phyloP scores from a whole-genome alignment of 2,888 invertebrate species.

The Mayetiola destructor region DNA sequence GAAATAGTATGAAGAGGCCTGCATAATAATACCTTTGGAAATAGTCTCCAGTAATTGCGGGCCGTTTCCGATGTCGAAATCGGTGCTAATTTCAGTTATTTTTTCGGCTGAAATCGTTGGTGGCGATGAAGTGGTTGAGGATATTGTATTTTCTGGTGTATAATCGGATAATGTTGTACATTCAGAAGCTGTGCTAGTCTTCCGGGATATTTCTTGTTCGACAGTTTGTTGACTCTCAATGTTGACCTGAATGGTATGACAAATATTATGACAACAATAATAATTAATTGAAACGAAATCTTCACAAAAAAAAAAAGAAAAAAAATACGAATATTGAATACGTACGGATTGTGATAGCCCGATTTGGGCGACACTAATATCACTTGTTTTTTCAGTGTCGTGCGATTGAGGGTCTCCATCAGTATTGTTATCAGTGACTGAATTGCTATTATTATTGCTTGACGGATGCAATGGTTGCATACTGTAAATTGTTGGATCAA shows the following conservation, averaged over 20 bases:
- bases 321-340: too few relatives aligned
- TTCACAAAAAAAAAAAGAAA: too few relatives aligned
- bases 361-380: too few relatives aligned
- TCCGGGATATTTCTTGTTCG: slow-evolving; percentile 34
- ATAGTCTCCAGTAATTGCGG: too few relatives aligned
- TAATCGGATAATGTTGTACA: slow-evolving; percentile 37
- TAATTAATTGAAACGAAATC: neutral
- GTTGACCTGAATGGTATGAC: neutral
- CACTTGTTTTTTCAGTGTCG: too few relatives aligned
- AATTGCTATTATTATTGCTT: slow-evolving; percentile 1
- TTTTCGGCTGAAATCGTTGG: slow-evolving; percentile 4
- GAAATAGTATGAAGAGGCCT: too few relatives aligned
- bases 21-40: too few relatives aligned
- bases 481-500: slow-evolving; percentile 29
- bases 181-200: slow-evolving; percentile 42
- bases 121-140: slow-evolving; percentile 26
- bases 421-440: too few relatives aligned
- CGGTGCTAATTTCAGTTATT: too few relatives aligned
- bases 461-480: slow-evolving; percentile 22
- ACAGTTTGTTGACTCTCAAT: neutral
- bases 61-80: too few relatives aligned
- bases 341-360: too few relatives aligned
- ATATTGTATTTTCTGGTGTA: slow-evolving; percentile 41
- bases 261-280: neutral
- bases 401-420: too few relatives aligned